Conservation (phyloP, 2,797 vertebrate species). For the Sebastes hopkinsi region DNA sequence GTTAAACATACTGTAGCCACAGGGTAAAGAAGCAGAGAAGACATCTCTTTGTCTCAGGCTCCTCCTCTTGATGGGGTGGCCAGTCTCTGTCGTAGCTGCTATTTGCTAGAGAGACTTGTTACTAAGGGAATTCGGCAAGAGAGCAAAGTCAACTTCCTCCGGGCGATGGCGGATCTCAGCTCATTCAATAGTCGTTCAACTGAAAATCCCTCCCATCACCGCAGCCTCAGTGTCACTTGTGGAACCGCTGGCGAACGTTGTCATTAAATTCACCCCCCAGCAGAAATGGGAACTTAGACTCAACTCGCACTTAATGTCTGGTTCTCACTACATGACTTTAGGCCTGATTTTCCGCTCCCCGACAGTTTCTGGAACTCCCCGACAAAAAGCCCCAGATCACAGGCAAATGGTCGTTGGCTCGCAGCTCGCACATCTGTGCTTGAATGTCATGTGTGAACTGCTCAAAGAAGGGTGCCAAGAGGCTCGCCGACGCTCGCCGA, state of each 20-base stretch:
- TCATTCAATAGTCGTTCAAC: slow-evolving; percentile 23
- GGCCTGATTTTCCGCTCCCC: no score
- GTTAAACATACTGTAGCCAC: slow-evolving; percentile 61
- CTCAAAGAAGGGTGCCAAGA: no score
- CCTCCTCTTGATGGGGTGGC: slow-evolving; percentile 47
- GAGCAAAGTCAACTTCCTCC: slow-evolving; percentile 40
- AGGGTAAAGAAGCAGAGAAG: slow-evolving; percentile 68
- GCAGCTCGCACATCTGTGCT: no score
- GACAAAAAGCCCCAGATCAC: no score
- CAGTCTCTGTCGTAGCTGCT: slow-evolving; percentile 45
- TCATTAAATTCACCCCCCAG: neutral
- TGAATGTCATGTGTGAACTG: no score
- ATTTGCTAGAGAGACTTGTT: slow-evolving; percentile 50
- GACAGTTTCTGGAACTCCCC: no score
- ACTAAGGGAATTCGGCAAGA: slow-evolving; percentile 38
- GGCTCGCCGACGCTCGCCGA: no score
- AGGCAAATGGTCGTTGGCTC: no score
- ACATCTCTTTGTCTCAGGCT: slow-evolving; percentile 71
- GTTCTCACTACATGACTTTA: no score
- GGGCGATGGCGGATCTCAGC: slow-evolving; percentile 40
- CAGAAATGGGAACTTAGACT: no score
- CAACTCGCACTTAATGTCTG: no score
- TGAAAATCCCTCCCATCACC: slow-evolving; percentile 40
- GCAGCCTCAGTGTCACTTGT: neutral
- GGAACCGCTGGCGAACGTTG: neutral